Conservation (phyloP, 30 jellyfish, hydroid and myxozoan genomes). For the Aurelia coerulea region DNA sequence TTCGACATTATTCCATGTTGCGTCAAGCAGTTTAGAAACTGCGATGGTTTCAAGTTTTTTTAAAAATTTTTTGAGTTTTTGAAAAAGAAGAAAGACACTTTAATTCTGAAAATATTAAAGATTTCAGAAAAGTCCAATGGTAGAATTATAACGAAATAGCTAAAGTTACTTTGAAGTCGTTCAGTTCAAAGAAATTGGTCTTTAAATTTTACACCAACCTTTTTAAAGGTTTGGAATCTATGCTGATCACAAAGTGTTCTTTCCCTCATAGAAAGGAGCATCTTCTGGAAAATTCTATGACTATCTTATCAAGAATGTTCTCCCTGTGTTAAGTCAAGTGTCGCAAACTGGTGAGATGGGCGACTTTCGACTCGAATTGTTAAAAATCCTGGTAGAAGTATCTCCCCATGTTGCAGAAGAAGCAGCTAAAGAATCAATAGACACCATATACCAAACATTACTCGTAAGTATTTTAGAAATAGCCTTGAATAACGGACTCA, state of each 20-base stretch:
- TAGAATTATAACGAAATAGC: too few relatives aligned
- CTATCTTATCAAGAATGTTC: slow-evolving; percentile 75
- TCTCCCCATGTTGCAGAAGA: slow-evolving; percentile 86
- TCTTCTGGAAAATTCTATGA: slow-evolving; percentile 88
- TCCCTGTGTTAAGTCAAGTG: slow-evolving; percentile 83
- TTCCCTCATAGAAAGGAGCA: slow-evolving; percentile 84
- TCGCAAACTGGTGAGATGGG: slow-evolving; percentile 83
- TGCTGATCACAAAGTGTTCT: neutral
- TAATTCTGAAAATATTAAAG: too few relatives aligned
- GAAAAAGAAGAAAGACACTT: too few relatives aligned
- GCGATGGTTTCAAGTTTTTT: too few relatives aligned
- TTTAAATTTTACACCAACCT: too few relatives aligned
- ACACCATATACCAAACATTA: slow-evolving; percentile 64
- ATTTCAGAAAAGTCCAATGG: too few relatives aligned
- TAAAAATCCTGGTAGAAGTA: slow-evolving; percentile 86
- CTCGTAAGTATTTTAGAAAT: slow-evolving; percentile 28
- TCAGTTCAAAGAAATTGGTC: too few relatives aligned
- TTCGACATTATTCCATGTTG: too few relatives aligned
- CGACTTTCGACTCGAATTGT: slow-evolving; percentile 86
- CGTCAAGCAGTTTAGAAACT: too few relatives aligned
- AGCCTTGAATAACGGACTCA: neutral
- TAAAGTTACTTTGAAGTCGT: too few relatives aligned
- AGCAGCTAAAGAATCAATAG: slow-evolving; percentile 77
- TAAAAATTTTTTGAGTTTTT: too few relatives aligned
- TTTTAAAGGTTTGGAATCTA: too few relatives aligned